Base-by-base conservation (phyloP, 2,797 vertebrate genomes). In the Graptemys geographica region DNA sequence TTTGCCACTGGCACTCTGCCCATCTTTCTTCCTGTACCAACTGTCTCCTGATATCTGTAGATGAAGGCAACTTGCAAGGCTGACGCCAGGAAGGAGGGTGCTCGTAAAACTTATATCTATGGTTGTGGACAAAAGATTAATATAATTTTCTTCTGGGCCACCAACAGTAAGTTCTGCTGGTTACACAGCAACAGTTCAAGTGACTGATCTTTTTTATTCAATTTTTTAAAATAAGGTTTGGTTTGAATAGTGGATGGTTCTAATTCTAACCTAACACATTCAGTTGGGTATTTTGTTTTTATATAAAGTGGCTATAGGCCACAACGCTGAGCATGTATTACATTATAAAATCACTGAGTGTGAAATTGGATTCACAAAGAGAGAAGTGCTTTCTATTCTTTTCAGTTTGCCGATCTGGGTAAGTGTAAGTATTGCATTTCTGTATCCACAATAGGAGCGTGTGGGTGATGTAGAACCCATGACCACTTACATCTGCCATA, bases 1-100 rank as follows among this genome's bases (percentile, higher is more conserved):
- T 89, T 90, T 87, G 51, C 87, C 90, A 86, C 88, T 92, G 55
- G 41, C 90, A 55, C 79, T 92, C 56, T 94, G 76, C 79, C 85
- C 83, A 79, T 96, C 92, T 95, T 87, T 95, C 91, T 78, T 81
- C 15, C 0, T 41, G 23, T 87, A 86, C n/a, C 28, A 23, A 33
- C 52, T 55, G 83, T 74, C 65, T 76, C 80, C 47, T 81, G 74
- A 59, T 96, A 90, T 91, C 83, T 89, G 83, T 44, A 19, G 10
- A 74, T 21, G 33, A 90, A 91, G 95, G 91, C 51, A 89, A 89
- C 86, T 87, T 86, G 25, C 33, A 81, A 62, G 74, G 59, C 57
- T 93, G 83, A 89, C 89, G 52, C 41, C 91, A 92, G 84, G 79
- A 41, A 25, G 19, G 13, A 93, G 59, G 23, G 79, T 86, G 25